phyloP scores from a whole-genome alignment of 2,888 invertebrate genomes.

The Drosophila quinaria region DNA sequence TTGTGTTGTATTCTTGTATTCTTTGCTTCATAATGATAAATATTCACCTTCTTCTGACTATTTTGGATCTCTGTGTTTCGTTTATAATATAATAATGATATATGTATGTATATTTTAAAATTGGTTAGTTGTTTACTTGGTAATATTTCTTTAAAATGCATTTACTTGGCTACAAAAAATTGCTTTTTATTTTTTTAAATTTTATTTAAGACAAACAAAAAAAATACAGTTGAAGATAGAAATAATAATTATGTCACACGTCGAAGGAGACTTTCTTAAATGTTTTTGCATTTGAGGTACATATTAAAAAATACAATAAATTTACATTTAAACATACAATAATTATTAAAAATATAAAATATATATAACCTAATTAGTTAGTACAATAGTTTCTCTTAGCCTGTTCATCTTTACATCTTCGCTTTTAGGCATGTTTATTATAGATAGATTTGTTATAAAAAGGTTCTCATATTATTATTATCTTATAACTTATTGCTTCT shows the following conservation, averaged over 20 bases:
- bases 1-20: slow-evolving; percentile 21
- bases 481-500: slow-evolving; percentile 64
- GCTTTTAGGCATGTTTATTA: slow-evolving; percentile 35
- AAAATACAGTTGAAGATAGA: slow-evolving; percentile 42
- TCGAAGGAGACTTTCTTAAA: slow-evolving; percentile 15
- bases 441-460: slow-evolving; percentile 42
- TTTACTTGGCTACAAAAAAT: slow-evolving; percentile 70
- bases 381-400: slow-evolving; percentile 63
- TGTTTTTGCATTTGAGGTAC: slow-evolving; percentile 67
- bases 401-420: slow-evolving; percentile 21
- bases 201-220: slow-evolving; percentile 35
- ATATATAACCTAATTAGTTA: slow-evolving; percentile 76
- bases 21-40: slow-evolving; percentile 24
- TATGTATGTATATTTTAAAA: slow-evolving; percentile 55
- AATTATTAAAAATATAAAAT: slow-evolving; percentile 75
- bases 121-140: slow-evolving; percentile 70
- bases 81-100: slow-evolving; percentile 28
- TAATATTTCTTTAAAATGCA: slow-evolving; percentile 66
- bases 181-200: slow-evolving; percentile 34
- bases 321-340: slow-evolving; percentile 79
- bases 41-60: slow-evolving; percentile 66
- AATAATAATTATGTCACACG: slow-evolving; percentile 19
- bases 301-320: slow-evolving; percentile 79
- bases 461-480: slow-evolving; percentile 31
- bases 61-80: slow-evolving; percentile 44